Evolutionary conservation across 2,888 invertebrate species (phyloP).

Genomic region (Drosophila mimetica): DNA sequence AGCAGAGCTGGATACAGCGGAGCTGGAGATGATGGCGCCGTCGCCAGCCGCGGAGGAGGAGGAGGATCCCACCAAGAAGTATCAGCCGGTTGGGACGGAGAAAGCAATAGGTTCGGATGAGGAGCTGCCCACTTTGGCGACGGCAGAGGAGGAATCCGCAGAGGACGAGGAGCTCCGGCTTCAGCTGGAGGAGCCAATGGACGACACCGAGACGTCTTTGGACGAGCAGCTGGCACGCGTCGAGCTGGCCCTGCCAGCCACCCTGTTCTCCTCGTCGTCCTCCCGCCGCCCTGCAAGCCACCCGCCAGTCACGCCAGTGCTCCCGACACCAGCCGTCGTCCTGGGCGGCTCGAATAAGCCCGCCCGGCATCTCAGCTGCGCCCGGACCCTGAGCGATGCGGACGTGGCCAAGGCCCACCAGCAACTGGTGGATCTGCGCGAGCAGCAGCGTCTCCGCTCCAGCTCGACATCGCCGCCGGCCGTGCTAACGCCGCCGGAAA

Average conservation of each 20-base stretch:
- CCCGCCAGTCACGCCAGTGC: not conserved
- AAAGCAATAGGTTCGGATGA: not conserved
- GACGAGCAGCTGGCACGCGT: constrained; percentile 6
- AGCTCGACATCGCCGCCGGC: not conserved
- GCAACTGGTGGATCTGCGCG: constrained; percentile 43
- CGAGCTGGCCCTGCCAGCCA: not conserved
- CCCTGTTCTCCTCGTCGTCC: not conserved
- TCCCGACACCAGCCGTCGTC: not conserved
- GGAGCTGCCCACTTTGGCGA: not conserved
- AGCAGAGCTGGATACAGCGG: not conserved
- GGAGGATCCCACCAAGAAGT: no score
- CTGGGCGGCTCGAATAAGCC: constrained; percentile 9
- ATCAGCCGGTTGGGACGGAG: not conserved
- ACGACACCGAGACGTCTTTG: not conserved
- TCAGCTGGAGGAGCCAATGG: not conserved
- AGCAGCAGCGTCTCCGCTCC: constrained; percentile 27
- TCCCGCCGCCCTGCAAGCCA: constrained; percentile 13
- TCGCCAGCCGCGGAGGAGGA: not conserved
- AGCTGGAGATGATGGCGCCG: not conserved
- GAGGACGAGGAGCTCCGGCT: not conserved
- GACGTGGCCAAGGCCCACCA: constrained; percentile 44
- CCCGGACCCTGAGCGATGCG: constrained; percentile 13
- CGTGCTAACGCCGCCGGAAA: not conserved
- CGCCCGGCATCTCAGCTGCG: not conserved
- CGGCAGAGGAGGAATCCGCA: not conserved